Percentiles rank a stretch among this genome's conserved stretches.
phyloP scores from a whole-genome alignment of 2,113 vertebrate species.

The Sapajus apella region DNA sequence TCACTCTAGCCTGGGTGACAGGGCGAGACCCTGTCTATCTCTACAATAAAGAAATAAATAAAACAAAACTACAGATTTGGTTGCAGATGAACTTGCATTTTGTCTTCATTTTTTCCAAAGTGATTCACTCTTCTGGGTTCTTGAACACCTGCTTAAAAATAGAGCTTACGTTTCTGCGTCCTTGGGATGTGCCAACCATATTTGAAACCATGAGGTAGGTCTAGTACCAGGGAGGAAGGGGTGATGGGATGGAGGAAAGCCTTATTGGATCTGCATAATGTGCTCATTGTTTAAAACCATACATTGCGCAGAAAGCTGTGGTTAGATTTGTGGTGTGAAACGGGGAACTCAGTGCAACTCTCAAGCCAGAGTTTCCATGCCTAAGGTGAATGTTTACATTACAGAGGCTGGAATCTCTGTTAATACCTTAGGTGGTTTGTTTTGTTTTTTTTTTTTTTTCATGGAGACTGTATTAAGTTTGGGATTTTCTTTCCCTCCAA shows the following conservation, averaged over 20 bases:
- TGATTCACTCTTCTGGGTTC: conserved; percentile 60
- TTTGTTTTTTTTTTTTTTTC: conserved; percentile 36
- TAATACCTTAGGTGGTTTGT: background rate
- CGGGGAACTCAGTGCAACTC: conserved; percentile 8
- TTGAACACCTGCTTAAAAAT: conserved; percentile 63
- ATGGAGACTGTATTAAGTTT: background rate
- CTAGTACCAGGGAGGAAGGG: background rate
- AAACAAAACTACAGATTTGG: background rate
- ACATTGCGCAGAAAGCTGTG: background rate
- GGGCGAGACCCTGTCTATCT: no score
- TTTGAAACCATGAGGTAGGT: conserved; percentile 50
- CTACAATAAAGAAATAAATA: no score
- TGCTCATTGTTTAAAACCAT: conserved; percentile 54
- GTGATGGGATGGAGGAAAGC: background rate
- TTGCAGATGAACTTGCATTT: conserved; percentile 38
- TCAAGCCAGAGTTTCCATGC: conserved; percentile 28
- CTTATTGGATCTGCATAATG: conserved; percentile 41
- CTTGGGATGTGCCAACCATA: background rate
- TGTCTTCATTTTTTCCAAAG: conserved; percentile 52
- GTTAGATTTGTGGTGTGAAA: conserved; percentile 40
- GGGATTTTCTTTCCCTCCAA: background rate
- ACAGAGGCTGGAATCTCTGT: background rate
- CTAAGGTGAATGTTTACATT: conserved; percentile 47
- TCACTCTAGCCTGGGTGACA: no score
- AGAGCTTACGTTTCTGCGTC: conserved; percentile 20